Evolutionary conservation across 2,888 invertebrate species (phyloP), one percentile per base, ranked within the genome.

Genomic region (Phortica magna): DNA sequence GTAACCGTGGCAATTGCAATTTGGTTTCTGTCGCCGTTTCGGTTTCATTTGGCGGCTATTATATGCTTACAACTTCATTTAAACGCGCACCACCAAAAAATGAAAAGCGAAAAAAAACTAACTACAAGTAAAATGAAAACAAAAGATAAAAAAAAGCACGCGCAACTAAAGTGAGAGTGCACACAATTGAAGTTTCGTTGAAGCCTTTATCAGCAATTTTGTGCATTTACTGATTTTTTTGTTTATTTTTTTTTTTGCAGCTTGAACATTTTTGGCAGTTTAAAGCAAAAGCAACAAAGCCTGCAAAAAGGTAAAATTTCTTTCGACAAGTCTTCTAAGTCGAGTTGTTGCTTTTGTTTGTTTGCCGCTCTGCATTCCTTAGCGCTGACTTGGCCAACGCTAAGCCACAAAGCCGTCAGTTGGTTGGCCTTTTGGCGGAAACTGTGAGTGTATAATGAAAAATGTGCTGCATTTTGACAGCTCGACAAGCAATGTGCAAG

Each of bases 1-100:
- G 59, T 73, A 73, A 57, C 73, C 43, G 42, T 14, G 53, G 70
- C 77, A 76, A 72, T 70, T 78, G 55, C 73, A 78, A 41, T 17
- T 42, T 53, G 10, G 53, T 55, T 55, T 53, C 42, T 71, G 68
- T 70, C 68, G 68, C 61, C 43, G 70, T 53, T 70, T 53, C 17
- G 10, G 41, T 53, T 70, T 10, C 53, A 42, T 53, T n/a, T 53
- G 55, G 17, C 53, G 53, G 12, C 70, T 31, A 53, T 71, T 17
- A 71, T 71, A 53, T 67, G 81, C 80, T 81, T 81, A 81, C 81
- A 81, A 81, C 81, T 81, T 83, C 78, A 81, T 82, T 81, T 85
- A 55, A 39, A 43, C 39, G 48, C 48, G 48, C 43, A 43, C 9
- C 48, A 9, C 1, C 48, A 9, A 9, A 10, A 61, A 22, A 22